Evolutionary conservation across 1,140 invertebrate species (phyloP).

Genomic region (Brachionus asplanchnoidis): DNA sequence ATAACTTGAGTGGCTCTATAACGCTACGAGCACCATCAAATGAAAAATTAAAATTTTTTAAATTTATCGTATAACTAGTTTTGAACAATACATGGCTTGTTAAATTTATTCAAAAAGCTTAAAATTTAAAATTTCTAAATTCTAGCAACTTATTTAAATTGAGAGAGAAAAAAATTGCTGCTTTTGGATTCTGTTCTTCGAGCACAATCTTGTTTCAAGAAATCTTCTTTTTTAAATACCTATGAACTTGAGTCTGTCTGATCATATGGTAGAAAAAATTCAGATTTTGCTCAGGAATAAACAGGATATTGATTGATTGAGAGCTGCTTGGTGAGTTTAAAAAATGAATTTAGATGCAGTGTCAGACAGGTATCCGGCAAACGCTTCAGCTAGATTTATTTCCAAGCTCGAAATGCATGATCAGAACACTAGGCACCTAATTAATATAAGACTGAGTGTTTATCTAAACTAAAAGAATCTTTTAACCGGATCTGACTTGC

Average conservation of each 20-base stretch:
- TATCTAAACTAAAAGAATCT: not conserved
- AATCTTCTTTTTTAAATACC: too few species aligned
- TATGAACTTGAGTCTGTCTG: not conserved
- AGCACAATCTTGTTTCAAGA: too few species aligned
- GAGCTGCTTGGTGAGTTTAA: not conserved
- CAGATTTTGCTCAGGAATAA: not conserved
- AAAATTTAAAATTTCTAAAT: not conserved
- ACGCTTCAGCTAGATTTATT: not conserved
- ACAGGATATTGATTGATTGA: not conserved
- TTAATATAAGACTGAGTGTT: not conserved
- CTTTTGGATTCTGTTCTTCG: not conserved
- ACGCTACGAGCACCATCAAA: not conserved
- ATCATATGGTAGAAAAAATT: not conserved
- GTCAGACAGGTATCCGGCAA: not conserved
- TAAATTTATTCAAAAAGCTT: not conserved
- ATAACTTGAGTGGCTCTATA: not conserved
- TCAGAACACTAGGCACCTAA: not conserved
- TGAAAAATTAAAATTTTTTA: not conserved
- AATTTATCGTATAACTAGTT: not conserved
- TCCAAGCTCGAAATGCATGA: not conserved
- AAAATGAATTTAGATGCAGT: not conserved
- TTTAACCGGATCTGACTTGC: not conserved
- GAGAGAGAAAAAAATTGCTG: not conserved
- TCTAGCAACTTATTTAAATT: not conserved
- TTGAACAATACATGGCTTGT: not conserved